A percentile compares a stretch with the other conserved stretches of the same genome.
Evolutionary conservation across 2,113 vertebrate genomes (phyloP).

Genomic region (Saguinus imperator): DNA sequence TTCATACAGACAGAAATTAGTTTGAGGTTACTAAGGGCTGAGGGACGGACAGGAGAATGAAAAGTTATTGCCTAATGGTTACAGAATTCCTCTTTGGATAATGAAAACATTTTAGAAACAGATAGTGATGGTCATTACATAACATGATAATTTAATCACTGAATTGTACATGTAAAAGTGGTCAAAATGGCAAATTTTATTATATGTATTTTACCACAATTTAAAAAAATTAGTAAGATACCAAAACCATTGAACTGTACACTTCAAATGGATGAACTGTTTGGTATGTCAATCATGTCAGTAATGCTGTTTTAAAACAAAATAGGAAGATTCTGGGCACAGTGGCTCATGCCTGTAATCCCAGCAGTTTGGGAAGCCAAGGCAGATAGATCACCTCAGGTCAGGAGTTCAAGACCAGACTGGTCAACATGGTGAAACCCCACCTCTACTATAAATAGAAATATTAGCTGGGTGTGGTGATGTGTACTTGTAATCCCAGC

Average conservation of each 20-base stretch:
- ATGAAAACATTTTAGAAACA: neutral
- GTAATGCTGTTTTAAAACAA: neutral
- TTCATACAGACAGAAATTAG: neutral
- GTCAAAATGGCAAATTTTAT: neutral
- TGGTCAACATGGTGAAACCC: neutral
- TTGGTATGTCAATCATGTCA: neutral
- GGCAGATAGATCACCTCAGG: neutral
- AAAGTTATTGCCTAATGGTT: neutral
- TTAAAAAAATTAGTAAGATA: neutral
- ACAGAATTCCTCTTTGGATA: neutral
- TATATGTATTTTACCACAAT: neutral
- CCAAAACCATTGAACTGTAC: neutral
- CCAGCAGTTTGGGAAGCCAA: neutral
- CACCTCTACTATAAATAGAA: neutral
- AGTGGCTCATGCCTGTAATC: neutral
- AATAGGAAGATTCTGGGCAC: neutral
- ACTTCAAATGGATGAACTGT: neutral
- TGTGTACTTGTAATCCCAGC: neutral
- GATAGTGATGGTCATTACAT: neutral
- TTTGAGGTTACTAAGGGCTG: neutral
- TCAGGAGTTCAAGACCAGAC: neutral
- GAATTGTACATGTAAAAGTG: neutral
- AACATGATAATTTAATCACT: neutral
- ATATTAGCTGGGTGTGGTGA: neutral
- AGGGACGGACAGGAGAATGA: neutral